Conservation (phyloP, 64 coral and sea anemone genomes). For the Montipora capricornis region DNA sequence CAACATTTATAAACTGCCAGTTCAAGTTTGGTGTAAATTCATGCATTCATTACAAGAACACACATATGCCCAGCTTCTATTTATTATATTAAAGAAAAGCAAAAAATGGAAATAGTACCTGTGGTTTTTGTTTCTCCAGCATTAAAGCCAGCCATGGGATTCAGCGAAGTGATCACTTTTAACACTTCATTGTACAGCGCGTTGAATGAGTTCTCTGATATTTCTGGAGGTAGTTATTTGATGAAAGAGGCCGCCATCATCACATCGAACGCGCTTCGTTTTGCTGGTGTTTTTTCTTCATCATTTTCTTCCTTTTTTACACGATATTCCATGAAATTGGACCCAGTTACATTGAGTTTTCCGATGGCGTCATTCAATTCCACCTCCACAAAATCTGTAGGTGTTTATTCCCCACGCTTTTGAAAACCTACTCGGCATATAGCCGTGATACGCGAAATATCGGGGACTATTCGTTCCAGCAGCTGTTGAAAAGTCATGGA, state of each 20-base stretch:
- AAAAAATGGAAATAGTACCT: slow-evolving; percentile 43
- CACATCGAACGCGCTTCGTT: slow-evolving; percentile 31
- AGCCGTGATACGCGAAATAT: slow-evolving; percentile 30
- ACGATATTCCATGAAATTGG: slow-evolving; percentile 38
- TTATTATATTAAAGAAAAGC: background rate
- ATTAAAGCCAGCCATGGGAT: slow-evolving; percentile 42
- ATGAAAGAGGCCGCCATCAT: slow-evolving; percentile 45
- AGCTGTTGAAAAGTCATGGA: slow-evolving; percentile 50
- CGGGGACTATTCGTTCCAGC: slow-evolving; percentile 17
- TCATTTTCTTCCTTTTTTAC: slow-evolving; percentile 25
- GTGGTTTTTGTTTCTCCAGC: slow-evolving; percentile 44
- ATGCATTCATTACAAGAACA: slow-evolving; percentile 48
- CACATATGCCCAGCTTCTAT: slow-evolving; percentile 42
- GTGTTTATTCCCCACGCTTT: slow-evolving; percentile 9
- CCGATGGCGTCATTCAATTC: slow-evolving; percentile 3
- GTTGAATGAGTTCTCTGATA: slow-evolving; percentile 52
- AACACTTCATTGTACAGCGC: slow-evolving; percentile 48
- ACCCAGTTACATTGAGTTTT: slow-evolving; percentile 35
- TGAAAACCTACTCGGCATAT: slow-evolving; percentile 31
- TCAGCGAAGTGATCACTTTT: slow-evolving; percentile 44
- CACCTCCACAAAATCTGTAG: slow-evolving; percentile 53
- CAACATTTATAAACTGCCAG: slow-evolving; percentile 47
- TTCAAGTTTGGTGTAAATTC: slow-evolving; percentile 51
- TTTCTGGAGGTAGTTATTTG: slow-evolving; percentile 40
- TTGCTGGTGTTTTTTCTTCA: slow-evolving; percentile 39